Evolutionary conservation across 2,888 invertebrate genomes (phyloP).

Genomic region (Ichneumon xanthorius): DNA sequence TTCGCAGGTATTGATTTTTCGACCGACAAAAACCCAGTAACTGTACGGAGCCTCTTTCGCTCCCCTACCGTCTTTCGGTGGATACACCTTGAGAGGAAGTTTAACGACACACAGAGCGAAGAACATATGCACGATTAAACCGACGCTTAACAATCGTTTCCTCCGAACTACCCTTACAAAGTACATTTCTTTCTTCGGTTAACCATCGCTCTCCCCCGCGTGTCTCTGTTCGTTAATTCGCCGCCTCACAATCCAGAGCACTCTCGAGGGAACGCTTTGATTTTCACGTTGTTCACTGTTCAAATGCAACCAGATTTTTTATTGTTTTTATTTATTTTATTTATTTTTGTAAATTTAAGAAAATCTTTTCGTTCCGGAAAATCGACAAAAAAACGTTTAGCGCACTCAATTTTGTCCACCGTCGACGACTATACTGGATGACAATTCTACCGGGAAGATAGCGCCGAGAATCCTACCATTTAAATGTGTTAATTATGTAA

Average conservation of each 20-base stretch:
- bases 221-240: neutral
- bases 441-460: too few relatives aligned
- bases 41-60: constrained; percentile 66
- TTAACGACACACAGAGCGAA: constrained; percentile 32
- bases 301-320: neutral
- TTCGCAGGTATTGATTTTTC: constrained; percentile 82
- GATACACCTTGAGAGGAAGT: constrained; percentile 64
- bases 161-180: neutral
- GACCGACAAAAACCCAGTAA: constrained; percentile 76
- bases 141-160: constrained; percentile 31
- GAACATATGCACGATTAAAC: constrained; percentile 39
- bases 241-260: neutral
- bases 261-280: neutral
- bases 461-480: too few relatives aligned
- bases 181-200: neutral
- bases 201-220: neutral
- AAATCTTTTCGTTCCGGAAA: too few relatives aligned
- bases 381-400: too few relatives aligned
- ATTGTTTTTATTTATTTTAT: neutral
- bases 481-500: too few relatives aligned
- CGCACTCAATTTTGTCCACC: too few relatives aligned
- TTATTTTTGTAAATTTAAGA: neutral
- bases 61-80: constrained; percentile 51
- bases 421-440: too few relatives aligned
- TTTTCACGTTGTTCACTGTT: neutral